Evolutionary conservation across 2,797 vertebrate species (phyloP), one percentile per base, ranked within the genome.

Genomic region (Cercopithecus mitis): DNA sequence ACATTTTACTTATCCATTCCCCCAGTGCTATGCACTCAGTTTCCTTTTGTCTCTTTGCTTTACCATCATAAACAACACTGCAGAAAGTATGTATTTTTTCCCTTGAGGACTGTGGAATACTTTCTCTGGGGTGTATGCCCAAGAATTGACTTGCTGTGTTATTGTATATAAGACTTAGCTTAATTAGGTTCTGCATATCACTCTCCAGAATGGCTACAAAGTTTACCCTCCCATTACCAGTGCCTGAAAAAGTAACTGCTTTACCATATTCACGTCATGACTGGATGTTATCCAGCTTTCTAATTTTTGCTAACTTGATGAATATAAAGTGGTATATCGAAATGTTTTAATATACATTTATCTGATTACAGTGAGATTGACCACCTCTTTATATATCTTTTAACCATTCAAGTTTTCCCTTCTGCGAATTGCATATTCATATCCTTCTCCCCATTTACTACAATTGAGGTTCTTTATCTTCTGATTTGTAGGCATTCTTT

Each of bases 261-360:
- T 96, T 13, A 85, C 47, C 15, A 1, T 84, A 52, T 80, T 73
- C 3, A 25, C 13, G 58, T 92, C 22, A 72, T 72, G 36, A 90
- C 27, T 87, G 72, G 41, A 15, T 75, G 75, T 70, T 96, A 73
- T 80, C 36, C 15, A 83, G 4, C 82, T 85, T 96, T 90, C 33
- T 88, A 50, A 25, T 79, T 95, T 97, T 94, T 97, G 55, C 24
- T 30, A 24, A 33, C 7, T 88, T 96, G 17, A 41, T 92, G 15
- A 12, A 2, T 93, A 3, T 95, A 95, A 94, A 80, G 19, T 77
- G 14, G n/a, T 77, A 58, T 75, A 10, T 45, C 30, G 77, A 5
- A 88, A 39, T 94, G 17, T 91, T 72, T 92, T 90, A 92, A 88
- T 88, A 36, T 33, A 41, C 27, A 81, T 82, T 88, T 88, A 57